A percentile compares a stretch with the other conserved stretches of the same genome.
phyloP scores from a whole-genome alignment of 2,113 vertebrate species.

The Centrocercus urophasianus region DNA sequence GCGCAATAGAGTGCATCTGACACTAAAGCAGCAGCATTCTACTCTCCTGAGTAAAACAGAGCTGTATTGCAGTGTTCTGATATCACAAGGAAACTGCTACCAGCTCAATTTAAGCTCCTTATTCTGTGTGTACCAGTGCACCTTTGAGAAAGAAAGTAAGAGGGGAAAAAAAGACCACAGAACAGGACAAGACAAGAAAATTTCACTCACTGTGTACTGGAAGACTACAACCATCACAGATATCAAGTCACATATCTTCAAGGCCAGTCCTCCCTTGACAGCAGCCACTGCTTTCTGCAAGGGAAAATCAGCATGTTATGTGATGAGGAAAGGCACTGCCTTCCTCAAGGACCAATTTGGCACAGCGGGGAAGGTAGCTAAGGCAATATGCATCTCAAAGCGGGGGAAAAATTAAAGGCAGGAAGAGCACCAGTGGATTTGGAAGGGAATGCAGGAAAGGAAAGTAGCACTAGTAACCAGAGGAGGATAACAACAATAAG shows the following conservation, averaged over 20 bases:
- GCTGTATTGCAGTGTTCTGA: background rate
- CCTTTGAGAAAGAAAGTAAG: slow-evolving; percentile 23
- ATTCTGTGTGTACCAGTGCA: slow-evolving; percentile 8
- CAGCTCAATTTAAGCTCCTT: slow-evolving; percentile 5
- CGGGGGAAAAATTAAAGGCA: slow-evolving; percentile 48
- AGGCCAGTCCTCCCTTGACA: slow-evolving; percentile 28
- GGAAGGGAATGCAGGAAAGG: background rate
- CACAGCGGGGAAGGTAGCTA: slow-evolving; percentile 62
- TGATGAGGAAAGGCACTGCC: slow-evolving; percentile 69
- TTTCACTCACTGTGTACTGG: slow-evolving; percentile 30
- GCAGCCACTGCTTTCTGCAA: slow-evolving; percentile 44
- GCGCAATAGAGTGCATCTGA: background rate
- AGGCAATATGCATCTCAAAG: slow-evolving; percentile 71
- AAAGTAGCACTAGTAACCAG: background rate
- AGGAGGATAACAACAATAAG: background rate
- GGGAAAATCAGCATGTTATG: slow-evolving; percentile 44
- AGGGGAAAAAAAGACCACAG: background rate
- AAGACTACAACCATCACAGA: slow-evolving; percentile 43
- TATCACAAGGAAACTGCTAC: background rate
- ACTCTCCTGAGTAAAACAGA: background rate
- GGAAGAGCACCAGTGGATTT: slow-evolving; percentile 2
- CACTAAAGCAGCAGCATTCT: background rate
- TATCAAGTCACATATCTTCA: slow-evolving; percentile 24
- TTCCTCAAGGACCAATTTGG: slow-evolving; percentile 73
- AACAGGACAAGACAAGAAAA: slow-evolving; percentile 17